Conservation (phyloP, 2,797 vertebrate species). For the Pseudochirops cupreus region DNA sequence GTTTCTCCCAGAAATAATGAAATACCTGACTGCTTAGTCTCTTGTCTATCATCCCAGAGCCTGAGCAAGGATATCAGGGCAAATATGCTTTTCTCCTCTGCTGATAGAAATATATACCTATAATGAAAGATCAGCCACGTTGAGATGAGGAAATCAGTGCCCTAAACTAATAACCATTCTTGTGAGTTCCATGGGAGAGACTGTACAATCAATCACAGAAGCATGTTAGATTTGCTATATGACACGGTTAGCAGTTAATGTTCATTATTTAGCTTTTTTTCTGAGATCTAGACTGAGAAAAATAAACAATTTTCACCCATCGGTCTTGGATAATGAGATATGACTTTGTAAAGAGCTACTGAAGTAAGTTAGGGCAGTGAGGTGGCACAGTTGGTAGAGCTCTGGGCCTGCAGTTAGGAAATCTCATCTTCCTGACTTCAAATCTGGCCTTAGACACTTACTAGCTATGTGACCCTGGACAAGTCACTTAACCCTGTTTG, state of each 20-base stretch:
- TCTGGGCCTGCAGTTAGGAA: not conserved
- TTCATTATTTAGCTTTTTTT: not conserved
- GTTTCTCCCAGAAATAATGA: slow-evolving; percentile 10
- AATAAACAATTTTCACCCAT: not conserved
- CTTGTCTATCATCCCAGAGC: not conserved
- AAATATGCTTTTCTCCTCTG: not conserved
- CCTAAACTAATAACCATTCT: not conserved
- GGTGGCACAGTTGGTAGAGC: not conserved
- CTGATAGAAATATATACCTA: slow-evolving; percentile 2
- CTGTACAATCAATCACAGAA: not conserved
- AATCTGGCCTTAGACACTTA: not conserved
- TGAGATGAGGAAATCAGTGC: not conserved
- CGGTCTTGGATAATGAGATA: not conserved
- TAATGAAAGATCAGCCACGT: not conserved
- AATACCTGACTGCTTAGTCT: not conserved
- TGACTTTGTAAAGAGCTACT: not conserved
- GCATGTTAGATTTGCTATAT: not conserved
- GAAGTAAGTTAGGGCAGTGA: not conserved
- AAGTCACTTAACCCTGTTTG: not conserved
- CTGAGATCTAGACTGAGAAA: not conserved
- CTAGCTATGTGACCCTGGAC: not conserved
- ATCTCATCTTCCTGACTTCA: not conserved
- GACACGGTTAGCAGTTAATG: not conserved
- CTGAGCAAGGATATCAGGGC: not conserved
- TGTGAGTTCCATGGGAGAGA: not conserved